Conservation (phyloP, 2,888 invertebrate species). For the Agrochola macilenta region DNA sequence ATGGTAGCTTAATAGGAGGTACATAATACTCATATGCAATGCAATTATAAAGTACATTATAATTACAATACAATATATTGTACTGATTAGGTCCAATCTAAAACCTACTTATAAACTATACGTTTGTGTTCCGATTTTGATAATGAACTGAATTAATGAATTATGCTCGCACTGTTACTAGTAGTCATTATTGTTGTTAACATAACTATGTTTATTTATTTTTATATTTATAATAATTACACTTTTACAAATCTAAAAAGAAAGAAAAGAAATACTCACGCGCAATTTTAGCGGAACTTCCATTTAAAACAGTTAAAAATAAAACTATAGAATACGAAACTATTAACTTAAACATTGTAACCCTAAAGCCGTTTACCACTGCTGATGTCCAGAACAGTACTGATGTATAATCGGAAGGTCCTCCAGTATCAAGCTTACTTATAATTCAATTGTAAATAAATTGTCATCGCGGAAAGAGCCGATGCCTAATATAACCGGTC, state of each 20-base stretch:
- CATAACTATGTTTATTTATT: too few species aligned
- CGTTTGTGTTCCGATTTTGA: background rate
- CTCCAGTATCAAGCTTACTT: conserved; percentile 31
- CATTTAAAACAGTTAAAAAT: conserved; percentile 46
- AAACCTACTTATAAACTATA: background rate
- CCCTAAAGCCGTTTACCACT: conserved; percentile 55
- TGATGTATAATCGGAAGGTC: conserved; percentile 57
- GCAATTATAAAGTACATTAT: too few species aligned
- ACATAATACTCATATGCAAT: too few species aligned
- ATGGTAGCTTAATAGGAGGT: too few species aligned
- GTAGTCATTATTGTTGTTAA: too few species aligned
- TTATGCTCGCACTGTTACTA: background rate
- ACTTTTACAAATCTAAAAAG: background rate
- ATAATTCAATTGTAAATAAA: conserved; percentile 47
- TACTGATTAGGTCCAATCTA: background rate
- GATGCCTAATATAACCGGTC: conserved; percentile 52
- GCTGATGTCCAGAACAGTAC: conserved; percentile 64
- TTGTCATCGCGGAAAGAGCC: conserved; percentile 36
- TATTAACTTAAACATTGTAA: conserved; percentile 63
- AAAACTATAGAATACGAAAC: conserved; percentile 49
- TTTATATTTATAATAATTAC: background rate
- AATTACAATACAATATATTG: too few species aligned
- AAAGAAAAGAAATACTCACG: conserved; percentile 66
- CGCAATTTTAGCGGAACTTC: conserved; percentile 63
- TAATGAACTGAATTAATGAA: too few species aligned